A percentile compares a stretch with the other conserved stretches of the same genome.
Evolutionary conservation across 2,888 invertebrate genomes (phyloP).

Genomic region (Lochmaea crataegi): DNA sequence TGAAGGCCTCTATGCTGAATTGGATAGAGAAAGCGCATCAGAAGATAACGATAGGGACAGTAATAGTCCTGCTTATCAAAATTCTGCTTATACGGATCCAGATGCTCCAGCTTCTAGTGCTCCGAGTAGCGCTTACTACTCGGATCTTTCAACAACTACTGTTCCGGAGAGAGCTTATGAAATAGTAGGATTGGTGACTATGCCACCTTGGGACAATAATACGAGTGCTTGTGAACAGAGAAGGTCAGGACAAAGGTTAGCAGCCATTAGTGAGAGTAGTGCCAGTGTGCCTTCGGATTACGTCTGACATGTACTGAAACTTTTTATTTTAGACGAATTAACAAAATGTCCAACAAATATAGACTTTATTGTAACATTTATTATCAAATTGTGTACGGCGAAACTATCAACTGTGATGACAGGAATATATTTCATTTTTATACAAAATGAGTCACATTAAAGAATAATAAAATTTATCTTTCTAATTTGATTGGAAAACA

Average conservation of each 20-base stretch:
- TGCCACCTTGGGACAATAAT: conserved; percentile 64
- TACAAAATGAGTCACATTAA: conserved; percentile 29
- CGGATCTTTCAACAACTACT: conserved; percentile 73
- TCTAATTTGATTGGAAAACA: neutral
- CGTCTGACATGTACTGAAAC: conserved; percentile 59
- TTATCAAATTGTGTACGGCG: conserved; percentile 3
- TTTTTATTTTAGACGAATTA: conserved; percentile 23
- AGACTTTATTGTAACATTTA: conserved; percentile 10
- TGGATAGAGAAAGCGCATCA: conserved; percentile 69
- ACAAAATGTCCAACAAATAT: conserved; percentile 20
- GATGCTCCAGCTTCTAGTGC: conserved; percentile 72
- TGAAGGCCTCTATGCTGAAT: conserved; percentile 77
- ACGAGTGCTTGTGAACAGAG: conserved; percentile 60
- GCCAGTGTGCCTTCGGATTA: conserved; percentile 72
- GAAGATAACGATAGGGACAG: conserved; percentile 46
- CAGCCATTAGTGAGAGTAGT: conserved; percentile 70
- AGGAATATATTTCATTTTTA: conserved; percentile 39
- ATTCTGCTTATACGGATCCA: conserved; percentile 74
- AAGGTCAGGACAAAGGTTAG: conserved; percentile 62
- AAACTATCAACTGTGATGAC: conserved; percentile 30
- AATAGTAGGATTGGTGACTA: conserved; percentile 69
- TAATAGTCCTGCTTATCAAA: conserved; percentile 75
- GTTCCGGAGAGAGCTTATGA: conserved; percentile 71
- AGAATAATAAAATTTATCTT: neutral
- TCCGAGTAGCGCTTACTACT: conserved; percentile 81